Percentiles rank a stretch among this genome's conserved stretches.
phyloP scores from a whole-genome alignment of 2,113 vertebrate genomes.

The Oryctolagus cuniculus region mOryCun1.1 NC_091432.1:203191501-203192000 shows the following conservation, averaged over 20 bases:
- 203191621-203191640: background rate
- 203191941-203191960: background rate
- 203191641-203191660: background rate
- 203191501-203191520: background rate
- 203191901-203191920: background rate
- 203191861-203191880: background rate
- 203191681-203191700: background rate
- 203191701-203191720: background rate
- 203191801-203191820: background rate
- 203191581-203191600: background rate
- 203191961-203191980: background rate
- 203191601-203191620: background rate
- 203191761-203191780: background rate
- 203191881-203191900: background rate
- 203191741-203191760: conserved; percentile 36
- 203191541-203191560: background rate
- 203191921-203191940: background rate
- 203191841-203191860: background rate
- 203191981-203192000: background rate
- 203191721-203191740: background rate
- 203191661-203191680: background rate
- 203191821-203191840: background rate
- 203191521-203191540: conserved; percentile 25
- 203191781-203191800: conserved; percentile 25
- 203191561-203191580: background rate